Evolutionary conservation across 2,113 vertebrate species (phyloP).

Genomic region (Phocoena phocoena): DNA sequence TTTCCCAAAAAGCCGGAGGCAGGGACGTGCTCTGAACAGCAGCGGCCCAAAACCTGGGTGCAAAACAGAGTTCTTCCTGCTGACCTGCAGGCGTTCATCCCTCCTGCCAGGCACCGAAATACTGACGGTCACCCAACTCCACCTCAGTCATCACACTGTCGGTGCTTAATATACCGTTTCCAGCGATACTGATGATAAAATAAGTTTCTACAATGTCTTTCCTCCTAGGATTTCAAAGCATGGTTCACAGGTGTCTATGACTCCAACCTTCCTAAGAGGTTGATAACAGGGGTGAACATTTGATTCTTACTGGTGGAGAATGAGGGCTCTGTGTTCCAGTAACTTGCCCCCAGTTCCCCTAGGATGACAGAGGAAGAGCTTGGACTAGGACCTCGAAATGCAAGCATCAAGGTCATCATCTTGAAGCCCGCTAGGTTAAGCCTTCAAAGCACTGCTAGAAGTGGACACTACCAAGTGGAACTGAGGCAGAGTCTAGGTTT

Average conservation of each 20-base stretch:
- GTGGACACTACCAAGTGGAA: rapidly evolving
- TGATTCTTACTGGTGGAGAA: neutral
- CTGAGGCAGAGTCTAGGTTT: neutral
- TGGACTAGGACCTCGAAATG: neutral
- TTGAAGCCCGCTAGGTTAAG: neutral
- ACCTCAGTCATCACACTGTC: rapidly evolving
- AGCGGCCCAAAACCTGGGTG: neutral
- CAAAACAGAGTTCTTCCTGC: too few species aligned
- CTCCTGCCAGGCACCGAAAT: neutral
- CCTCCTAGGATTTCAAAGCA: neutral
- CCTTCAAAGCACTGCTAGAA: neutral
- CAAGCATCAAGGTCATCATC: neutral
- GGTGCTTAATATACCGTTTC: neutral
- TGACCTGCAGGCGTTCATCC: neutral
- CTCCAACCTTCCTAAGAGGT: neutral
- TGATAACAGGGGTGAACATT: neutral
- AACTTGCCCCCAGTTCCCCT: neutral
- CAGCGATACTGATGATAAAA: neutral
- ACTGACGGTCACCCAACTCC: neutral
- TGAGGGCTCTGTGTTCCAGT: neutral
- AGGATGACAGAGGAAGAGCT: neutral
- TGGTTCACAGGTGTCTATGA: neutral
- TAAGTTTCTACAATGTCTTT: neutral
- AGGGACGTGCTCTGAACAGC: neutral
- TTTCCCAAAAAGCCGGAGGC: neutral